Evolutionary conservation across 2,113 vertebrate species (phyloP).

Genomic region (Antechinus stuartii): DNA sequence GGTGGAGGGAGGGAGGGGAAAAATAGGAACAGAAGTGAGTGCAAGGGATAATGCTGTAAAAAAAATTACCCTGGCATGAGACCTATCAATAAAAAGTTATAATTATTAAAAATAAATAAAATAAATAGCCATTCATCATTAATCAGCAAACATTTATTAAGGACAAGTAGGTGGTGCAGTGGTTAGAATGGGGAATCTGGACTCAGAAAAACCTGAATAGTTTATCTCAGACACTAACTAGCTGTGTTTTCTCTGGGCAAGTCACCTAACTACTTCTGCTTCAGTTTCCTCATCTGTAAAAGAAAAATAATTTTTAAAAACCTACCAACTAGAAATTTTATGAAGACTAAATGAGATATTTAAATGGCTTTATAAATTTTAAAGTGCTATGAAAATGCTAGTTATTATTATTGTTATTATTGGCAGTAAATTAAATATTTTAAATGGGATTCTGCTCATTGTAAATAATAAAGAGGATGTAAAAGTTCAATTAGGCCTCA

Average conservation of each 20-base stretch:
- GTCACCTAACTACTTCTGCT: background rate
- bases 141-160: background rate
- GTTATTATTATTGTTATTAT: background rate
- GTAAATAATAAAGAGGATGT: background rate
- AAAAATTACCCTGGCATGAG: no score
- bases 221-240: background rate
- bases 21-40: no score
- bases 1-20: no score
- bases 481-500: background rate
- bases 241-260: background rate
- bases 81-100: no score
- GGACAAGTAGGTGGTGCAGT: background rate
- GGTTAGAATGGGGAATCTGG: background rate
- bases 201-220: background rate
- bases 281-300: background rate
- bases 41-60: no score
- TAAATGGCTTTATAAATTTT: background rate
- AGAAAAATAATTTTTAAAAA: background rate
- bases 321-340: background rate
- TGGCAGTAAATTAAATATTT: background rate
- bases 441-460: background rate
- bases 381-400: background rate
- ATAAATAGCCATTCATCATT: background rate
- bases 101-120: no score
- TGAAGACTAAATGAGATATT: background rate